Evolutionary conservation across 2,113 vertebrate species (phyloP).

Genomic region (Cryptotis parvus): DNA sequence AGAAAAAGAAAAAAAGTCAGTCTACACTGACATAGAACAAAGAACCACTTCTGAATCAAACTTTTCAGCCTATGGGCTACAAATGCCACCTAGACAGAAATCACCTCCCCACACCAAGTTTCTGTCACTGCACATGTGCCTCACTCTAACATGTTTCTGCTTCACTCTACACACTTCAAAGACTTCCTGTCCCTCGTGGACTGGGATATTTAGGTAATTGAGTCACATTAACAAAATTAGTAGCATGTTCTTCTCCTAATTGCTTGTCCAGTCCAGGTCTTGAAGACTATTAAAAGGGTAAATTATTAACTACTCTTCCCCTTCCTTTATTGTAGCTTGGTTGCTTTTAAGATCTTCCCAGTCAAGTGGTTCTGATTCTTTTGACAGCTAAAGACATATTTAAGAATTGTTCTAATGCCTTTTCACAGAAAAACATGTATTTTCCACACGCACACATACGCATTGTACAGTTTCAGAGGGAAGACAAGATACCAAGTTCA

Average conservation of each 20-base stretch:
- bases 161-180: slow-evolving; percentile 55
- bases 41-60: slow-evolving; percentile 36
- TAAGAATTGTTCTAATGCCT: slow-evolving; percentile 31
- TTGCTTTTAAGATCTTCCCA: neutral
- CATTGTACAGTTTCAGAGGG: neutral
- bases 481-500: neutral
- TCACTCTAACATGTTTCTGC: slow-evolving; percentile 61
- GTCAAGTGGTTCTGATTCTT: neutral
- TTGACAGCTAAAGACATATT: neutral
- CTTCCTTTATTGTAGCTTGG: neutral
- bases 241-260: slow-evolving; percentile 54
- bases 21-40: neutral
- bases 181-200: slow-evolving; percentile 58
- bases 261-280: slow-evolving; percentile 45
- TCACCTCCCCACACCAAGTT: neutral
- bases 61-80: fast-evolving
- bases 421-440: slow-evolving; percentile 9
- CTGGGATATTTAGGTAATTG: slow-evolving; percentile 54
- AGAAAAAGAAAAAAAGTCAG: neutral
- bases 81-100: neutral
- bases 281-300: slow-evolving; percentile 49
- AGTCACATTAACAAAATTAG: slow-evolving; percentile 59
- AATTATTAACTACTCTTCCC: slow-evolving; percentile 57
- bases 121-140: neutral
- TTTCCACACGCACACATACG: neutral